Conservation (phyloP, 2,113 vertebrate species). For the Colistium nudipinnis region DNA sequence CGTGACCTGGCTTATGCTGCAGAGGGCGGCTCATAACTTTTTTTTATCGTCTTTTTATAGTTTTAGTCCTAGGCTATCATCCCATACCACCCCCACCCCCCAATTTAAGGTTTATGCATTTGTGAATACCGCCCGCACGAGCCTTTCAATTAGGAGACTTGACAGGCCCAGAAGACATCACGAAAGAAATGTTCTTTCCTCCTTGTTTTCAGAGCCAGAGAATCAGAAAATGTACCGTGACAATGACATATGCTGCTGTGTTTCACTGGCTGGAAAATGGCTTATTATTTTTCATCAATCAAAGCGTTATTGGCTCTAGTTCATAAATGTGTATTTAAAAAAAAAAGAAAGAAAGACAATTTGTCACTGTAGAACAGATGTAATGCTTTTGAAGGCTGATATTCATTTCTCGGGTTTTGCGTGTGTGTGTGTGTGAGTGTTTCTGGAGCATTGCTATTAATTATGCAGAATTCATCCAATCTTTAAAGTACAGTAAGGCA, state of each 20-base stretch:
- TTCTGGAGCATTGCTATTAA: slow-evolving; percentile 53
- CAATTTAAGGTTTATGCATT: slow-evolving; percentile 19
- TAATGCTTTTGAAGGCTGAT: slow-evolving; percentile 51
- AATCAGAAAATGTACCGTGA: slow-evolving; percentile 42
- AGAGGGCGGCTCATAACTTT: not conserved
- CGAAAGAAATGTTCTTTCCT: slow-evolving; percentile 44
- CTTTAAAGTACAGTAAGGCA: slow-evolving; percentile 51
- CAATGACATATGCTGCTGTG: slow-evolving; percentile 55
- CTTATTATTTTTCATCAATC: slow-evolving; percentile 34
- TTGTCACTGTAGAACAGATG: slow-evolving; percentile 54
- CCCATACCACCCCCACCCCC: too few relatives aligned
- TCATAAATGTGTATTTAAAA: slow-evolving; percentile 47
- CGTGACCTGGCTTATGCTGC: not conserved
- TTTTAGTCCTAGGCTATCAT: too few relatives aligned
- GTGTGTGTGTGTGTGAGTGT: slow-evolving; percentile 25
- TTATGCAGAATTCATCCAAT: slow-evolving; percentile 60
- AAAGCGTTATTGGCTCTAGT: slow-evolving; percentile 59
- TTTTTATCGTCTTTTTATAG: too few relatives aligned
- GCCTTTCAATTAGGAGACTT: slow-evolving; percentile 13
- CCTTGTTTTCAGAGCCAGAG: slow-evolving; percentile 30
- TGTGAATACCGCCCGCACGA: slow-evolving; percentile 19
- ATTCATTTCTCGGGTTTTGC: slow-evolving; percentile 40
- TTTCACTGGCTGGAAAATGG: slow-evolving; percentile 42
- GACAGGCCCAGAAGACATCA: slow-evolving; percentile 27
- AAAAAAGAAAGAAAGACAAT: slow-evolving; percentile 44